These are phyloP conservation scores for Sebastes iracundus DNA, from an alignment of 2,797 vertebrate genomes.

Conservation along the genomic window DNA sequence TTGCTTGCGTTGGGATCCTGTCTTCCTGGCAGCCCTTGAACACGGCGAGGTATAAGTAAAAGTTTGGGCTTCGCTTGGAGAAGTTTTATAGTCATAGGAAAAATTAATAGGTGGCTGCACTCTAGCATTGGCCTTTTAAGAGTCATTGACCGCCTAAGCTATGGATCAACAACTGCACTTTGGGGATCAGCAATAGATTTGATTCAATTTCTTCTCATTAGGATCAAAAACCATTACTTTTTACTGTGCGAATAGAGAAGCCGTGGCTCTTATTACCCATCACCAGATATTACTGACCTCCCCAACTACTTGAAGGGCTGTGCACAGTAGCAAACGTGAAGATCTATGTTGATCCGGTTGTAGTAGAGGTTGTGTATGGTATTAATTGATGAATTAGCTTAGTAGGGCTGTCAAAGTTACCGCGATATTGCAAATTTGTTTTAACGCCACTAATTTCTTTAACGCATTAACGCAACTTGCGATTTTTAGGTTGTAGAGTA, in stretches of 20 bases:
- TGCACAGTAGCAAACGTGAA: conserved; percentile 7
- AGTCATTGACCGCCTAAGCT: conserved; percentile 47
- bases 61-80: conserved; percentile 40
- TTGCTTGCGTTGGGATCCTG: conserved; percentile 63
- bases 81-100: conserved; percentile 68
- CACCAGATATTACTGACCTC: conserved; percentile 31
- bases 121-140: conserved; percentile 45
- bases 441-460: too few relatives aligned
- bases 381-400: background rate
- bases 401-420: background rate
- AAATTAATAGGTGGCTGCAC: conserved; percentile 53
- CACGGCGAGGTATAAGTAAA: conserved; percentile 60
- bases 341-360: background rate
- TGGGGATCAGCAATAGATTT: conserved; percentile 61
- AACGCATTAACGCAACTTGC: too few relatives aligned
- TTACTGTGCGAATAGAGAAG: conserved; percentile 40
- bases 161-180: conserved; percentile 55
- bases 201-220: conserved; percentile 54
- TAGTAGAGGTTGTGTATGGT: background rate
- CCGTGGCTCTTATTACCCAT: conserved; percentile 42
- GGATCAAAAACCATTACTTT: conserved; percentile 51
- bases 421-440: too few relatives aligned
- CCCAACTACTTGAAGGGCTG: conserved; percentile 2
- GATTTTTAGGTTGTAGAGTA: too few relatives aligned
- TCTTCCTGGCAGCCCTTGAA: conserved; percentile 73